These are phyloP conservation scores for Cyrtonyx montezumae DNA, from an alignment of 2,113 vertebrate species.

Conservation along the genomic window DNA sequence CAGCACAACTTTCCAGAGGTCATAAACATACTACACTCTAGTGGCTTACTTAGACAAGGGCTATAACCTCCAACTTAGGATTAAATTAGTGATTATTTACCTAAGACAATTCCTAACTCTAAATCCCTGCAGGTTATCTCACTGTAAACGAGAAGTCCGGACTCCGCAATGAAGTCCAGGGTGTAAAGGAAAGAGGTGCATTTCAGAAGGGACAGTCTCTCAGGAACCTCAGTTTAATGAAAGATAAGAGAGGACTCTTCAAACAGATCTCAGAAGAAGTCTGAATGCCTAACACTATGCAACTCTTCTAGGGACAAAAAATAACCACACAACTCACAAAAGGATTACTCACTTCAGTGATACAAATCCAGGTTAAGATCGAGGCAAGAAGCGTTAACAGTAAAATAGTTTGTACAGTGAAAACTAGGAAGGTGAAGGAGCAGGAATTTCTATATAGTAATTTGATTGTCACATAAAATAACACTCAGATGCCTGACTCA, in stretches of 20 bases:
- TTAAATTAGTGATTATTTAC: no score
- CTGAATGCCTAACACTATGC: background rate
- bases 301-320: background rate
- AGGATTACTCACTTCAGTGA: background rate
- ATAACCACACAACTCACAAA: background rate
- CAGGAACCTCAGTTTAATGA: background rate
- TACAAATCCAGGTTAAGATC: background rate
- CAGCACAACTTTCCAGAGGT: background rate
- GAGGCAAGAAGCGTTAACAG: background rate
- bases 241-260: background rate
- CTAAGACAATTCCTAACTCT: background rate
- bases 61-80: conserved; percentile 22
- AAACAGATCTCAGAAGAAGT: background rate
- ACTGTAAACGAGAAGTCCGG: background rate
- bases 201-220: background rate
- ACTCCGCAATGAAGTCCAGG: background rate
- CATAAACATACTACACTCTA: background rate
- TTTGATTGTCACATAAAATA: background rate
- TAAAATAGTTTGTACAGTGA: background rate
- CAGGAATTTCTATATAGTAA: background rate
- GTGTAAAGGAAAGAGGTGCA: background rate
- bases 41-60: background rate
- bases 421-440: background rate
- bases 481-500: background rate
- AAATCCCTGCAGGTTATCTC: background rate